Conservation (phyloP, 1,140 invertebrate genomes). For the Papilio machaon region DNA sequence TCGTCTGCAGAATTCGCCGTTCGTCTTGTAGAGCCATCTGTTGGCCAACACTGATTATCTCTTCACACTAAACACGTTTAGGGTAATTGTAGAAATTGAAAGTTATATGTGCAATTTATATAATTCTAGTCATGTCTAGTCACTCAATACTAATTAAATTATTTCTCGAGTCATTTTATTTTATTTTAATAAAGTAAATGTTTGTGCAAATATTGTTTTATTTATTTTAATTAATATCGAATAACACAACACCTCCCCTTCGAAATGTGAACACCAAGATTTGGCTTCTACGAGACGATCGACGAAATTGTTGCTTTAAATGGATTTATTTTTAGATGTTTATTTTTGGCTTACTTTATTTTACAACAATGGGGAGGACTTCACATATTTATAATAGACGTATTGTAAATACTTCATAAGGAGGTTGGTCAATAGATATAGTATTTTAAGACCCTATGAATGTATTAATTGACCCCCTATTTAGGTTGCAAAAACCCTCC, state of each 20-base stretch:
- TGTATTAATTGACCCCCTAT: neutral
- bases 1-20: conserved; percentile 66
- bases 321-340: conserved; percentile 67
- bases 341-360: conserved; percentile 61
- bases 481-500: neutral
- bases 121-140: conserved; percentile 78
- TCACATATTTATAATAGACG: neutral
- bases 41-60: conserved; percentile 59
- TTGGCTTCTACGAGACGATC: conserved; percentile 75
- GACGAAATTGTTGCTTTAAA: conserved; percentile 68
- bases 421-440: conserved; percentile 29
- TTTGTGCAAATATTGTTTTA: conserved; percentile 71
- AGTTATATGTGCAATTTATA: conserved; percentile 57
- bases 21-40: conserved; percentile 78
- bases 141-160: conserved; percentile 42
- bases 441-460: neutral
- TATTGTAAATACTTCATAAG: conserved; percentile 3
- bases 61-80: conserved; percentile 65
- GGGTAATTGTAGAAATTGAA: conserved; percentile 47
- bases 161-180: conserved; percentile 47
- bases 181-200: conserved; percentile 70
- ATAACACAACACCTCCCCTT: conserved; percentile 46
- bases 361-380: conserved; percentile 42
- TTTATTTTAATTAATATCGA: conserved; percentile 55
- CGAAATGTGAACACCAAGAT: conserved; percentile 50